Conservation (phyloP, 2,797 vertebrate genomes). For the Acanthurus tractus region DNA sequence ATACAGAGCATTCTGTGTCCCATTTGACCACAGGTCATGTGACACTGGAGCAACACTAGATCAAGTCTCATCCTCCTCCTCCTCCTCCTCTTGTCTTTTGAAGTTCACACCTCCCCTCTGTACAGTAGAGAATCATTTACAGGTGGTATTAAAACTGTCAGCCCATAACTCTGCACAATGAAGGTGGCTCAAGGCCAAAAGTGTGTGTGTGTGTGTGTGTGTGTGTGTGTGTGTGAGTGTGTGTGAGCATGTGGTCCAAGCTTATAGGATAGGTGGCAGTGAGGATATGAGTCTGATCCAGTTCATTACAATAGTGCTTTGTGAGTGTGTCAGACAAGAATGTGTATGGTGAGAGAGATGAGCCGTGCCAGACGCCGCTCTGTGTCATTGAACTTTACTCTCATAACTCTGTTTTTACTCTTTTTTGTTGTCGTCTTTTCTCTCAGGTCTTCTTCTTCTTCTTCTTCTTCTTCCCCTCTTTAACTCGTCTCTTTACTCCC, state of each 20-base stretch:
- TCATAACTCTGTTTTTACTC: slow-evolving; percentile 31
- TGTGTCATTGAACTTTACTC: slow-evolving; percentile 46
- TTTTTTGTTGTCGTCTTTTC: too few species aligned
- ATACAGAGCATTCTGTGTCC: slow-evolving; percentile 2
- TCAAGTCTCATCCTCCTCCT: slow-evolving; percentile 22
- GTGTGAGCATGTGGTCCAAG: background rate
- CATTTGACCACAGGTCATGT: slow-evolving; percentile 45
- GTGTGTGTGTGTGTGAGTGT: slow-evolving; percentile 1
- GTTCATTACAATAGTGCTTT: slow-evolving; percentile 77
- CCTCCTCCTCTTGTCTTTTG: slow-evolving; percentile 60
- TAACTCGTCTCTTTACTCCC: background rate
- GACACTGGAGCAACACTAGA: slow-evolving; percentile 38
- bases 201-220: slow-evolving; percentile 39
- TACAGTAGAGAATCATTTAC: slow-evolving; percentile 74
- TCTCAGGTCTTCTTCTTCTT: background rate
- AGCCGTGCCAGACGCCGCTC: slow-evolving; percentile 64
- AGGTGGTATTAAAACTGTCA: slow-evolving; percentile 76
- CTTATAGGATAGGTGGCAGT: slow-evolving; percentile 52
- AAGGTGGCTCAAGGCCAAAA: slow-evolving; percentile 72
- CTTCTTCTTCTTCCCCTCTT: slow-evolving; percentile 4
- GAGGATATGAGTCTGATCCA: slow-evolving; percentile 73
- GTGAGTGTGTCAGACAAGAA: slow-evolving; percentile 76
- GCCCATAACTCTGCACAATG: slow-evolving; percentile 72
- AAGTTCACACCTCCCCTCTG: slow-evolving; percentile 68
- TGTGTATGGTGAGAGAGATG: slow-evolving; percentile 76